These are phyloP conservation scores for Cryptotis parvus DNA, from an alignment of 2,113 vertebrate genomes.

Conservation along the genomic window DNA sequence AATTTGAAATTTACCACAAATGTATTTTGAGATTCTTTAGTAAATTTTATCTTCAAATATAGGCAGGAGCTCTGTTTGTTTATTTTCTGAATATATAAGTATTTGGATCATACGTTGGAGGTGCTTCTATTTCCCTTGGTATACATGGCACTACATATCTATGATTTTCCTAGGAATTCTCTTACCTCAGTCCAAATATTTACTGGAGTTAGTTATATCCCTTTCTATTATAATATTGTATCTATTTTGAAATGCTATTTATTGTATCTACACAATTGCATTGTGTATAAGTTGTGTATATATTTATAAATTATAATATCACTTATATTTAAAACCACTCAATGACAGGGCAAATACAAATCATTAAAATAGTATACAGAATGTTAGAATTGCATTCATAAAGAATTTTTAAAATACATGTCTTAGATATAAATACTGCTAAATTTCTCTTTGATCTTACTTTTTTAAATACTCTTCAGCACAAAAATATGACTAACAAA, in stretches of 20 bases:
- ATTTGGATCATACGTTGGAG: neutral
- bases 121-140: neutral
- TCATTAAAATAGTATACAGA: neutral
- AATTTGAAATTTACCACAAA: no score
- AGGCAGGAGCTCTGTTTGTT: no score
- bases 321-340: neutral
- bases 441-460: neutral
- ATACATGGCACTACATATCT: neutral
- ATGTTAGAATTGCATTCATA: neutral
- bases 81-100: neutral
- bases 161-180: neutral
- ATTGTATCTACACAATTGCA: neutral
- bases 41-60: no score
- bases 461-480: neutral
- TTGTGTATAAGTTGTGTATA: no score
- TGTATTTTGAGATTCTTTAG: no score
- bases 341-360: neutral
- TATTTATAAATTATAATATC: no score
- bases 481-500: neutral
- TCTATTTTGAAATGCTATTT: neutral
- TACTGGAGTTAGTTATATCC: neutral
- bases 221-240: neutral
- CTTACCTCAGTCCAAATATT: neutral
- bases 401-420: neutral
- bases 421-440: neutral